Base-by-base conservation (phyloP, 2,797 vertebrate genomes). In the Diceros bicornis region DNA sequence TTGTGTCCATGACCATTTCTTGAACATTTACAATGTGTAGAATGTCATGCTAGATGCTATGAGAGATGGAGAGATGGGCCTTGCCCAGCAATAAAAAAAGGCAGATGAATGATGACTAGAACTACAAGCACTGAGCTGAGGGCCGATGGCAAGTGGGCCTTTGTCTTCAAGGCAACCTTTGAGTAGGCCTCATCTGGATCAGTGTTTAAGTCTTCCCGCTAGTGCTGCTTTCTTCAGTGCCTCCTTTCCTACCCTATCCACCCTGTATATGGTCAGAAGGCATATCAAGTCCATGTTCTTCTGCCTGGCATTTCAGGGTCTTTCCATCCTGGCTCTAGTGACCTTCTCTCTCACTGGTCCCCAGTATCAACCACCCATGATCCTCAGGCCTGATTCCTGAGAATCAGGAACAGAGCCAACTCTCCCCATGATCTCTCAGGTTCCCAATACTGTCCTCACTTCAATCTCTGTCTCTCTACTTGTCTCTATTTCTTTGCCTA, bases 81-180 rank as follows among this genome's bases (percentile, higher is more conserved):
- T 94, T 95, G 14, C 32, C 18, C 14, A 86, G 18, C 8, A 44
- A 81, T 61, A 96, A 82, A 7, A 88, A 93, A 91, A 96, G 21
- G 8, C 23, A 68, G 84, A 82, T 55, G 25, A 95, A 50, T 82
- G 50, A 87, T 82, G n/a, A 50, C 20, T 44, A 59, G 6, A 90
- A 23, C 29, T 83, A 44, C 14, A 91, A 64, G 14, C 27, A 77
- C 11, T 82, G 74, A 52, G 8, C 37, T 83, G 37, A 93, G 8
- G 37, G 27, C 7, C 44, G 79, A 1, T 20, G 6, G 25, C 52
- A 79, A 41, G 2, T 21, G 14, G 59, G 11, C 2, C 29, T 81
- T 14, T 91, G 11, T 34, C 41, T 85, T 12, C 41, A 91, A 95
- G 78, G 41, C 14, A 86, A 69, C 1, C 3, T 92, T 75, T 57